Base-by-base conservation (phyloP, 2,888 invertebrate genomes). In the Erynnis tages region DNA sequence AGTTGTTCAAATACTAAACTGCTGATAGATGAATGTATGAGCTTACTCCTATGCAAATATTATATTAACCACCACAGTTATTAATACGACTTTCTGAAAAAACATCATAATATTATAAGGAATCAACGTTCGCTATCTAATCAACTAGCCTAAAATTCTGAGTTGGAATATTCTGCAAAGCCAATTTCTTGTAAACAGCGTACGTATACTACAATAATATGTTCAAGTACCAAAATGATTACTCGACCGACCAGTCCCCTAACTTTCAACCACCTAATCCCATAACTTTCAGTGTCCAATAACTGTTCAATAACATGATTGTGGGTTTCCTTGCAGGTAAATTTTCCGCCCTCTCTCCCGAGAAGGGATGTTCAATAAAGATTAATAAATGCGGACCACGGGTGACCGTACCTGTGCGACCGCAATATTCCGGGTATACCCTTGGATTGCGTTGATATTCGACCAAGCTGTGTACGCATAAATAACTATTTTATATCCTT, bases 261-360 rank as follows among this genome's bases (percentile, higher is more conserved):
- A n/a, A n/a, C n/a, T n/a, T n/a, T n/a, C n/a, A n/a, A n/a, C n/a
- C n/a, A n/a, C n/a, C n/a, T n/a, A n/a, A n/a, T n/a, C n/a, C 16
- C 38, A 49, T 49, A 40, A 49, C 32, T 41, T 49, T 40, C 55
- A 53, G 57, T 69, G 70, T 66, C 69, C 76, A 76, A 77, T 81
- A 79, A 79, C 73, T 73, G 80, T 81, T 77, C 72, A 77, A 82
- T 82, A 81, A 72, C 67, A 70, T 69, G 73, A 76, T 74, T 76
- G 70, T 73, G 75, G 61, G 57, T 67, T 67, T 69, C 69, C 38
- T 32, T 29, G 44, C 27, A 40, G 53, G 56, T 43, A 45, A 43
- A 43, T 52, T 27, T 41, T 35, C 37, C 35, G 47, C 38, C 37
- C 46, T 25, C 35, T 46, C 16, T 16, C 14, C 37, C 67, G 75